Percentiles rank a stretch among this genome's conserved stretches.
Evolutionary conservation across 1,140 invertebrate species (phyloP).

Genomic region (Eubasilissa regina): DNA sequence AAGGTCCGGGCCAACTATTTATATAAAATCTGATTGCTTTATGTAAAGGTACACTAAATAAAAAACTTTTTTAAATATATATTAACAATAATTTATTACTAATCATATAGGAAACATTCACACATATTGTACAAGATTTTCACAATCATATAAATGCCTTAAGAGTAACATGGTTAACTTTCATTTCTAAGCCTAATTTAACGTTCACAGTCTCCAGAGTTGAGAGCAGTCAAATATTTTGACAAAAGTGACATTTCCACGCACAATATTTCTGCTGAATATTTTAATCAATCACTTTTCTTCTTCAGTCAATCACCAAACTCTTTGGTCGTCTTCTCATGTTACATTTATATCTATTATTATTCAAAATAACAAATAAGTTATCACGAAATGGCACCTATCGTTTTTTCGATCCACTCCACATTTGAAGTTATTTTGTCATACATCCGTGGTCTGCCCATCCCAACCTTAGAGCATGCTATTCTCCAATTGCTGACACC

Average conservation of each 20-base stretch:
- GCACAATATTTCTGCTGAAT: neutral
- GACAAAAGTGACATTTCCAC: neutral
- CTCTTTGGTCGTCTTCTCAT: constrained; percentile 30
- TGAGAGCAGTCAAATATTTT: neutral
- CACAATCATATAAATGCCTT: constrained; percentile 33
- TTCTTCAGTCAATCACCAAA: constrained; percentile 17
- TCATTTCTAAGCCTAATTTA: constrained; percentile 26
- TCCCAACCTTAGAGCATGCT: constrained; percentile 80
- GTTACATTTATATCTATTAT: neutral
- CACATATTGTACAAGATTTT: constrained; percentile 24
- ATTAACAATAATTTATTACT: constrained; percentile 33
- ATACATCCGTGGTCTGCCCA: constrained; percentile 84
- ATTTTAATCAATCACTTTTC: constrained; percentile 23
- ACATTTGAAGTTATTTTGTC: constrained; percentile 86
- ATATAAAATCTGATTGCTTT: too few relatives aligned
- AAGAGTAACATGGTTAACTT: constrained; percentile 45
- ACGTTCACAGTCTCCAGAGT: constrained; percentile 36
- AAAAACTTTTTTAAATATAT: constrained; percentile 3
- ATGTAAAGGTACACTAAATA: neutral
- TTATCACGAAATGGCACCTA: constrained; percentile 63
- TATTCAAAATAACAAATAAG: constrained; percentile 11
- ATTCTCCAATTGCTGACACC: constrained; percentile 88
- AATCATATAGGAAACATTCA: constrained; percentile 27
- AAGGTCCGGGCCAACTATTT: too few relatives aligned
- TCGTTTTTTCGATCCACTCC: constrained; percentile 85